Percentiles rank a stretch among this genome's conserved stretches.
phyloP scores from a whole-genome alignment of 1,140 invertebrate species.

The Daktulosphaira vitifoliae region DNA sequence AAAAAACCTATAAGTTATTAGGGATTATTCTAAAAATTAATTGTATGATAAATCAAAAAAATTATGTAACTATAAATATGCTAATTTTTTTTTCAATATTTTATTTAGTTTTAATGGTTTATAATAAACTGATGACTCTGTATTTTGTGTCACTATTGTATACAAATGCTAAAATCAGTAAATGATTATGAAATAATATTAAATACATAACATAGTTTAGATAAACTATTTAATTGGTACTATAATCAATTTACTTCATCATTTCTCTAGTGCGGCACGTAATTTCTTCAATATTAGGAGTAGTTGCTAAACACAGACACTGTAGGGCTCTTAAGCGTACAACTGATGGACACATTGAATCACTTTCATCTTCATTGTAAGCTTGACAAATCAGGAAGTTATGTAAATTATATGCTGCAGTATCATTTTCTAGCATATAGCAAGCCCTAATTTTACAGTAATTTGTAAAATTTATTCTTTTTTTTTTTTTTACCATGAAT shows the following conservation, averaged over 20 bases:
- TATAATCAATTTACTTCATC: constrained; percentile 32
- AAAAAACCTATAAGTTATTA: no score
- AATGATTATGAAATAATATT: constrained; percentile 6
- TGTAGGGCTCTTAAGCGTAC: constrained; percentile 43
- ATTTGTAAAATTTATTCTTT: constrained; percentile 16
- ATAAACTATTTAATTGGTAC: constrained; percentile 39
- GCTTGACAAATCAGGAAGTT: constrained; percentile 36
- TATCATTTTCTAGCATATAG: constrained; percentile 43
- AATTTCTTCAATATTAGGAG: constrained; percentile 40
- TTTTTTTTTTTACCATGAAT: neutral
- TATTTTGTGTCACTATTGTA: constrained; percentile 8
- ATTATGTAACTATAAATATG: no score
- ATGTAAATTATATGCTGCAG: constrained; percentile 22
- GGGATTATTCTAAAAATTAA: no score
- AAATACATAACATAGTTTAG: neutral
- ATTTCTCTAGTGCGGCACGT: constrained; percentile 39
- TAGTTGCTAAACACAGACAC: constrained; percentile 41
- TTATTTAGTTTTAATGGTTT: no score
- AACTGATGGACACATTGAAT: constrained; percentile 39
- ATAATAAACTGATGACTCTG: constrained; percentile 15
- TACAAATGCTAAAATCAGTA: constrained; percentile 2
- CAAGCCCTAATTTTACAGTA: constrained; percentile 39
- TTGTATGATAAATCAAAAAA: no score
- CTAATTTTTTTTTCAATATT: no score
- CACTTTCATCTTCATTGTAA: constrained; percentile 39